Evolutionary conservation across 2,888 invertebrate genomes (phyloP), one percentile per base, ranked within the genome.

Genomic region (Coremacera marginata): DNA sequence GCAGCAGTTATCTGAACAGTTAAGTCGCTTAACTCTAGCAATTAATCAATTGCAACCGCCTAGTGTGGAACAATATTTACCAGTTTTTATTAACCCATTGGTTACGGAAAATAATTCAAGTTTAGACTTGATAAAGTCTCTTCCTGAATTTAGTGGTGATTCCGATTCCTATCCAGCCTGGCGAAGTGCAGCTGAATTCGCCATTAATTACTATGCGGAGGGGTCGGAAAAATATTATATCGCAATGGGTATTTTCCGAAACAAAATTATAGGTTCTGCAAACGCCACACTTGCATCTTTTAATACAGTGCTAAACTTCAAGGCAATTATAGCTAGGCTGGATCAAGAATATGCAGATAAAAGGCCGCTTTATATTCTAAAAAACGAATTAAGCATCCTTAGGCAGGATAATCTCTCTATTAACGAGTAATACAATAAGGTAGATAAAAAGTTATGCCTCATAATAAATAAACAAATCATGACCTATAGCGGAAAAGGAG

Each of bases 1-100:
- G 49, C 68, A 70, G 31, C 70, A 75, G 44, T 49, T 75, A 75
- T 27, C 75, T 27, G 75, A 70, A 62, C 37, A 75, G 75, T 51
- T 44, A 11, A 44, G 14, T 44, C 44, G 14, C 44, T 44, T 44
- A 44, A 44, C 44, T 7, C 11, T 44, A 44, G 44, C 44, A 44
- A 44, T 44, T 44, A 44, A 44, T 44, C 44, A 44, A 44, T 44
- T 44, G 44, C 44, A 44, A 44, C 14, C 44, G 44, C 44, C 3
- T 44, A 44, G 44, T 3, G 44, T 14, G 11, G 44, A 44, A 44
- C 44, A 44, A 44, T 14, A 44, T 44, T 44, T 44, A 44, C 44
- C 44, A 1, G 44, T 44, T 44, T 44, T 14, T 44, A 44, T 44
- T 44, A 44, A 44, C 14, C 44, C 44, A 44, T 44, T 44, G 14